Evolutionary conservation across 1,140 invertebrate genomes (phyloP), one percentile per base, ranked within the genome.

Genomic region (Propsilocerus akamusi): DNA sequence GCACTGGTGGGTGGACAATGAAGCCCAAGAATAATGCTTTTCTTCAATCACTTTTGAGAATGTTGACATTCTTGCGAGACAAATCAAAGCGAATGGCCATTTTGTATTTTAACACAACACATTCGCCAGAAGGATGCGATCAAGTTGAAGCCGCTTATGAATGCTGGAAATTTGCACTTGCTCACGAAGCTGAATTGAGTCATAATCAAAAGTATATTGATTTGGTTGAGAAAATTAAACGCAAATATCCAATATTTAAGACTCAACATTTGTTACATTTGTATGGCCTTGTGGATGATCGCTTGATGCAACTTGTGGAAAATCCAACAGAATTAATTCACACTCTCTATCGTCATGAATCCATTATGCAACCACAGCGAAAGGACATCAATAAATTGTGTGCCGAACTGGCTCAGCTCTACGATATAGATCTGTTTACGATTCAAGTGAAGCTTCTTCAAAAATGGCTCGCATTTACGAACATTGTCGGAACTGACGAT

Each of bases 71-170:
- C 24, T 56, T 65, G 0, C 52, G 55, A 7, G 61, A 53, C 49
- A 57, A 56, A 5, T 56, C 51, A 10, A 65, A 62, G 41, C 55
- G 53, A 5, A 58, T 65, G 20, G 47, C 60, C 6, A 62, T 64
- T 37, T 53, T 65, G 12, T 65, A 65, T 47, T 62, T 59, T 50
- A 59, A 64, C 0, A 53, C 59, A 0, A 59, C 56, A 49, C 57
- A 65, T 52, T 61, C 63, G 0, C 59, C 60, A 0, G 56, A 61
- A 12, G 73, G 73, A 4, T 72, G 71, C 10, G 73, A 76, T 59
- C 72, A 75, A 61, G 72, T 76, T 6, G 72, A 73, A 46, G 73
- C 73, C 11, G 68, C 70, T 22, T 69, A 72, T 49, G 65, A 75
- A 51, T 74, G 72, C 53, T 76, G 71, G 56, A 72, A 74, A 54